Percentiles rank a stretch among this genome's conserved stretches.
Evolutionary conservation across 2,888 invertebrate species (phyloP).

Genomic region (Encarsia formosa): DNA sequence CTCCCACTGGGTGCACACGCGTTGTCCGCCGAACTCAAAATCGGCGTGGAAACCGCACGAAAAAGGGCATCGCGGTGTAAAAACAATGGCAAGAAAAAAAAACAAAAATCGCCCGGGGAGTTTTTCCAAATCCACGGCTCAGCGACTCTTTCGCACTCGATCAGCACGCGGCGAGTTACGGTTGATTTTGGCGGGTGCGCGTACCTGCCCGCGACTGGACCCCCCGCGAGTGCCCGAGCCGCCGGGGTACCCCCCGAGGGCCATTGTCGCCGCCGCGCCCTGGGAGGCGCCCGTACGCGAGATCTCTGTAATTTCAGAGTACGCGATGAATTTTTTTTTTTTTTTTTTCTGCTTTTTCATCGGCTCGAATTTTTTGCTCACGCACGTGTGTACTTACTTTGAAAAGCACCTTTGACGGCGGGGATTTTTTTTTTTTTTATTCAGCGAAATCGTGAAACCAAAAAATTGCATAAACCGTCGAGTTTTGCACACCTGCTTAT

Average conservation of each 20-base stretch:
- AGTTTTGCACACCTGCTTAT: no score
- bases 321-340: neutral
- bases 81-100: neutral
- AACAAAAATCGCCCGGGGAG: neutral
- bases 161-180: constrained; percentile 27
- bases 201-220: constrained; percentile 26
- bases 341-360: no score
- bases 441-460: no score
- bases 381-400: no score
- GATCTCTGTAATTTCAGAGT: constrained; percentile 19
- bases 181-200: neutral
- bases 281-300: constrained; percentile 18
- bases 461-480: no score
- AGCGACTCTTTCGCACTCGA: constrained; percentile 4
- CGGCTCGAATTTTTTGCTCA: no score
- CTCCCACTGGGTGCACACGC: no score
- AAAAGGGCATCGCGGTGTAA: neutral
- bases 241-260: constrained; percentile 34
- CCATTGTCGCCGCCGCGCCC: constrained; percentile 48
- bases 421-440: no score
- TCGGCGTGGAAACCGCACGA: neutral
- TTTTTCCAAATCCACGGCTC: neutral
- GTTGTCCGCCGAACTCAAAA: no score
- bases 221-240: constrained; percentile 42
- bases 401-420: no score